These are phyloP conservation scores for Pyrocephalus nanus DNA, from an alignment of 2,797 vertebrate species.

Conservation along the genomic window DNA sequence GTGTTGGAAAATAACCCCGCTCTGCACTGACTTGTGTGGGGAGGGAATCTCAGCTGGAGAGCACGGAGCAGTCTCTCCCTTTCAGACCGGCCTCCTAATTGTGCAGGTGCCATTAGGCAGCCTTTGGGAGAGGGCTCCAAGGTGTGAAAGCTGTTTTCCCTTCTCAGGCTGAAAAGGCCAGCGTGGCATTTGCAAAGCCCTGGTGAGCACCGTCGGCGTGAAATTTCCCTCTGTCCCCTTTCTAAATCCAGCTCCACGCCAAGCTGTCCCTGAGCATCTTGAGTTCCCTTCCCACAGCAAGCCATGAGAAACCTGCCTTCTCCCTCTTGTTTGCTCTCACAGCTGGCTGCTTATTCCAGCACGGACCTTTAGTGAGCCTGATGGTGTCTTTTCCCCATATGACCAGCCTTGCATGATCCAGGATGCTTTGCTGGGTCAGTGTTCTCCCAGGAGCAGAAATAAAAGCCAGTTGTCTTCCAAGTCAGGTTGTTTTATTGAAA, in stretches of 20 bases:
- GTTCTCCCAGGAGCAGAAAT: not conserved
- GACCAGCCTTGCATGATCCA: not conserved
- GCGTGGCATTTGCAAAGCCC: not conserved
- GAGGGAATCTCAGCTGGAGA: not conserved
- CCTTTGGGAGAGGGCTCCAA: not conserved
- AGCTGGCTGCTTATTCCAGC: not conserved
- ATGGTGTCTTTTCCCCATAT: not conserved
- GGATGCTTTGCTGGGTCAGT: not conserved
- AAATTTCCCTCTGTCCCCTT: not conserved
- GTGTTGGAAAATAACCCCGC: not conserved
- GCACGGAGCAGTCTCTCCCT: not conserved
- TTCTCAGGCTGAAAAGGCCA: not conserved
- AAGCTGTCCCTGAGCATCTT: not conserved
- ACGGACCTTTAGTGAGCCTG: fast-evolving
- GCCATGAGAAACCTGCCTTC: not conserved
- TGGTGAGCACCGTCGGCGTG: not conserved
- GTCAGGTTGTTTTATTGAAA: not conserved
- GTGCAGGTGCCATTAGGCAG: not conserved
- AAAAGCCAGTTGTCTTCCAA: not conserved
- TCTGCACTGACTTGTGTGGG: not conserved
- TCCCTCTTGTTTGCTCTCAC: not conserved
- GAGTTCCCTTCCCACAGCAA: not conserved
- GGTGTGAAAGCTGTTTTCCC: not conserved
- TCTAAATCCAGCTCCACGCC: not conserved
- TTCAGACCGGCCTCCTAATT: not conserved